Evolutionary conservation across 1,140 invertebrate genomes (phyloP), one percentile per base, ranked within the genome.

Genomic region (Magallana ariakensis): DNA sequence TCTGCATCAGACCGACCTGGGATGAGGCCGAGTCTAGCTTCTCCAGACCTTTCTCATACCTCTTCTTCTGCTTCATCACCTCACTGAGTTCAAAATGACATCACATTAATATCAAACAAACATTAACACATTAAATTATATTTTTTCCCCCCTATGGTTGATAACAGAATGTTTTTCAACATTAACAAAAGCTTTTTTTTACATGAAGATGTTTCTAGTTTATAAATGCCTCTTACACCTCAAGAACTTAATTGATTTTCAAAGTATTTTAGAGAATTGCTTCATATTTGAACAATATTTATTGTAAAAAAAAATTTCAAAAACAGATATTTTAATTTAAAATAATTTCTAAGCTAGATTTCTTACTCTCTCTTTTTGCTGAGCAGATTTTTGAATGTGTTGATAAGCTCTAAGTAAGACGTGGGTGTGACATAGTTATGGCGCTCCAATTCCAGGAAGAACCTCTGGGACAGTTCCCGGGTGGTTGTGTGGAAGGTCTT

Each of bases 401-500:
- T 93, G 82, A 95, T 95, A 8, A 95, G 89, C 86, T 95, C 95
- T 19, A 95, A 91, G 86, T 95, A 95, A 0, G 94, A 95, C 16
- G 94, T 95, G 15, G 95, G 95, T 53, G 95, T 95, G 26, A 95
- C 94, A 86, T 95, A 95, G 88, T 95, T 95, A 87, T 95, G 94
- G 80, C 95, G 89, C 54, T 93, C 96, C 55, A 98, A 95, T 87
- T 97, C 96, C 33, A 95, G 90, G 84, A 96, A 97, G 92, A 97
- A 98, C 91, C 93, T 93, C 5, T 95, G 91, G 33, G 96, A 96
- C 66, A 96, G 88, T 10, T 95, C 94, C 92, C 97, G 96, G 0
- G 97, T 97, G 83, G 96, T 96, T 0, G 96, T 96, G 93, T 99
- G 98, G 94, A 99, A 98, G 92, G 97, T 96, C 95, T 97, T 96